A percentile compares a stretch with the other conserved stretches of the same genome.
phyloP scores from a whole-genome alignment of 2,888 invertebrate genomes.

The Pristionchus arcanus region DNA sequence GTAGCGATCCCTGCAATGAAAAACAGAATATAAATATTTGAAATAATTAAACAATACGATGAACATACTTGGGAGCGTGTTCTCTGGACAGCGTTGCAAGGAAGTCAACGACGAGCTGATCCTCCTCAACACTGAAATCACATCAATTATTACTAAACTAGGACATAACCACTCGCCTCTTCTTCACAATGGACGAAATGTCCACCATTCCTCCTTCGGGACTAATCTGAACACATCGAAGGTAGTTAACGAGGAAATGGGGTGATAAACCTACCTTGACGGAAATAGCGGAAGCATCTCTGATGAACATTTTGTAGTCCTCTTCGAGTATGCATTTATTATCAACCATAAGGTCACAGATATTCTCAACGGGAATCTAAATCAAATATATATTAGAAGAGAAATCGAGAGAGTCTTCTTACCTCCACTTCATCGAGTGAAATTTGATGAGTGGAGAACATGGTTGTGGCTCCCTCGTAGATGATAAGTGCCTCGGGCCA shows the following conservation, averaged over 20 bases:
- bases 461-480: background rate
- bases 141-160: background rate
- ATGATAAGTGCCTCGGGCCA: background rate
- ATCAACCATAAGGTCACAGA: background rate
- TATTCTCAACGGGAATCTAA: background rate
- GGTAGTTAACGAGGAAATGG: too few species aligned
- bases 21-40: background rate
- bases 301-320: background rate
- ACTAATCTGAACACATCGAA: background rate
- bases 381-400: background rate
- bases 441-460: background rate
- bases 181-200: background rate
- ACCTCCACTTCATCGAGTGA: background rate
- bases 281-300: background rate
- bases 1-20: background rate
- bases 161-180: background rate
- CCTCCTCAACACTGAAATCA: background rate
- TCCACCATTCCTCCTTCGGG: background rate
- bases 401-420: too few species aligned
- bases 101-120: background rate
- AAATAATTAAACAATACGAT: background rate
- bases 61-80: background rate
- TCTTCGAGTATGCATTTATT: background rate
- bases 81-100: background rate
- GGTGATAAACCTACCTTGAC: background rate